phyloP scores from a whole-genome alignment of 2,888 invertebrate genomes.

The Leucophora obtusa region DNA sequence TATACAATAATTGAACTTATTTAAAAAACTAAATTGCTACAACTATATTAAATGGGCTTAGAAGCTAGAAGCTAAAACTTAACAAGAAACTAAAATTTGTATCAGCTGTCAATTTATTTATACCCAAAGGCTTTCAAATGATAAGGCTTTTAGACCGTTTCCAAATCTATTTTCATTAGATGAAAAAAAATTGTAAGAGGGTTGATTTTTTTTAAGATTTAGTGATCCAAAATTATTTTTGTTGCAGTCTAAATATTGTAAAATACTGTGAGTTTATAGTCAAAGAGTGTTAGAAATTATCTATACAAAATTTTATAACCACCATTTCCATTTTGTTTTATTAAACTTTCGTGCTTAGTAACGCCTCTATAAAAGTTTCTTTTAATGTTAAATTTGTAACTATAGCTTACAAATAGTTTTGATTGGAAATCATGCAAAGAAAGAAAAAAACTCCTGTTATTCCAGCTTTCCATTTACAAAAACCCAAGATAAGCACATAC shows the following conservation, averaged over 20 bases:
- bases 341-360: conserved; percentile 52
- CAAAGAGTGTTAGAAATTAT: conserved; percentile 4
- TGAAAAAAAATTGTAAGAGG: no score
- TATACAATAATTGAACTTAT: neutral
- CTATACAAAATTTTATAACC: neutral
- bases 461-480: conserved; percentile 29
- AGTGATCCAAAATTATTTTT: neutral
- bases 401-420: conserved; percentile 33
- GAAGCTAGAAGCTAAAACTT: neutral
- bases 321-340: neutral
- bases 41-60: neutral
- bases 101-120: neutral
- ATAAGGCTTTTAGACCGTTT: neutral
- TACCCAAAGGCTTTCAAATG: neutral
- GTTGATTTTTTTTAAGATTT: no score
- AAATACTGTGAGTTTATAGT: conserved; percentile 6
- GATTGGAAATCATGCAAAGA: conserved; percentile 15
- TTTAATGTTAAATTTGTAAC: conserved; percentile 21
- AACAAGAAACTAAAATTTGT: neutral
- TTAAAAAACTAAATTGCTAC: neutral
- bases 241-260: neutral
- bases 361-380: conserved; percentile 42
- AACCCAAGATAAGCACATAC: conserved; percentile 28
- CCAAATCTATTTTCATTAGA: no score
- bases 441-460: conserved; percentile 27